Percentiles rank a stretch among this genome's conserved stretches.
Evolutionary conservation across 1,140 invertebrate species (phyloP).

Genomic region (Nymphalis io): DNA sequence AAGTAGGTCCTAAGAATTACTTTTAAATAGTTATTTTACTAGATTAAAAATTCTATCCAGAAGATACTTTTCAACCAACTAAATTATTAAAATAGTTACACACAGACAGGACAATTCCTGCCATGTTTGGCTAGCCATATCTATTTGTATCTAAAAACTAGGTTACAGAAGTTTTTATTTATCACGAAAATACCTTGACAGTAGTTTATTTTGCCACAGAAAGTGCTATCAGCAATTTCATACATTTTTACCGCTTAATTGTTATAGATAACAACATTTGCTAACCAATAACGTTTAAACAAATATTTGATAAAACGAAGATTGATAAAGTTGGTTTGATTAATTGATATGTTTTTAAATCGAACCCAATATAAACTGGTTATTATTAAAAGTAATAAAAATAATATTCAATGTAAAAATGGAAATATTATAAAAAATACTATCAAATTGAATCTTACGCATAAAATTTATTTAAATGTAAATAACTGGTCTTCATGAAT

Average conservation of each 20-base stretch:
- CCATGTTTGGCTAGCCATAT: too few species aligned
- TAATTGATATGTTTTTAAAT: not conserved
- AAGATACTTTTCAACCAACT: too few species aligned
- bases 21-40: too few species aligned
- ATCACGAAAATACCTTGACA: not conserved
- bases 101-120: too few species aligned
- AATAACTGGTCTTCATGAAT: too few species aligned
- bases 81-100: too few species aligned
- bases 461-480: too few species aligned
- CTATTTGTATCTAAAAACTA: not conserved
- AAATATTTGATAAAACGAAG: conserved; percentile 21
- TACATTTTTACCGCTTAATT: conserved; percentile 25
- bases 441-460: too few species aligned
- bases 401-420: not conserved
- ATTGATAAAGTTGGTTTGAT: conserved; percentile 2
- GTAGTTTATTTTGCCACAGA: not conserved
- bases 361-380: not conserved
- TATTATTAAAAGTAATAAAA: not conserved
- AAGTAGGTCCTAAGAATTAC: too few species aligned
- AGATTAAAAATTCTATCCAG: too few species aligned
- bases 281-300: conserved; percentile 17
- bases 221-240: conserved; percentile 17
- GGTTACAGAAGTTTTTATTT: not conserved
- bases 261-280: conserved; percentile 17
- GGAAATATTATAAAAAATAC: too few species aligned